Conservation (phyloP, 1,140 invertebrate genomes). For the Steinernema feltiae region DNA sequence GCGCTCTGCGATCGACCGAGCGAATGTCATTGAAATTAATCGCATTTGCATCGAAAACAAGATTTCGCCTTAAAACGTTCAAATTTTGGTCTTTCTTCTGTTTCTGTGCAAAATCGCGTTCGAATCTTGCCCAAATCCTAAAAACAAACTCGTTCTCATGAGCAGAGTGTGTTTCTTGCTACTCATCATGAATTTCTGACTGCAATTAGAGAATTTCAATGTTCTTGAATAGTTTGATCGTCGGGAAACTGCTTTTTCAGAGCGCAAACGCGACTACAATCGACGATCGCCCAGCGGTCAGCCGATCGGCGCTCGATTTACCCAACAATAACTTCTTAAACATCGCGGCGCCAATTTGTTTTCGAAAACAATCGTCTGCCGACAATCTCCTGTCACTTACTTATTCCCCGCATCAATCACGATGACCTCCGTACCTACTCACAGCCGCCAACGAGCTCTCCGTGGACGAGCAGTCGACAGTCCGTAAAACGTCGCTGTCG, state of each 20-base stretch:
- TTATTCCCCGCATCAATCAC: background rate
- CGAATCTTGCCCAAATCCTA: no score
- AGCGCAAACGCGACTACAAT: no score
- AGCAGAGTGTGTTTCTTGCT: no score
- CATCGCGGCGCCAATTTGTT: background rate
- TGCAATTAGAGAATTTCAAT: no score
- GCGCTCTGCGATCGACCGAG: background rate
- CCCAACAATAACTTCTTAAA: background rate
- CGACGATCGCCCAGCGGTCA: no score
- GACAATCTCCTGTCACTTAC: background rate
- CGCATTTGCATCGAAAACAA: background rate
- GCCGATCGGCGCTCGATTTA: background rate
- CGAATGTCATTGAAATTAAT: background rate
- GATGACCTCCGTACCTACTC: background rate
- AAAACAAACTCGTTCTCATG: no score
- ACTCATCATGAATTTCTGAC: background rate
- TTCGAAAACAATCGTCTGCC: background rate
- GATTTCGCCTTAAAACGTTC: background rate
- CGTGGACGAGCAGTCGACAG: background rate
- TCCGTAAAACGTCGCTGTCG: background rate
- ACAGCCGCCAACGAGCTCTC: background rate
- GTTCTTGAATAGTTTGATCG: no score
- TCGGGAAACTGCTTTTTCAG: no score
- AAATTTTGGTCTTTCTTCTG: background rate
- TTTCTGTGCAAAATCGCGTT: no score